Conservation (phyloP, 2,888 invertebrate genomes). For the Phymatocera aterrima region DNA sequence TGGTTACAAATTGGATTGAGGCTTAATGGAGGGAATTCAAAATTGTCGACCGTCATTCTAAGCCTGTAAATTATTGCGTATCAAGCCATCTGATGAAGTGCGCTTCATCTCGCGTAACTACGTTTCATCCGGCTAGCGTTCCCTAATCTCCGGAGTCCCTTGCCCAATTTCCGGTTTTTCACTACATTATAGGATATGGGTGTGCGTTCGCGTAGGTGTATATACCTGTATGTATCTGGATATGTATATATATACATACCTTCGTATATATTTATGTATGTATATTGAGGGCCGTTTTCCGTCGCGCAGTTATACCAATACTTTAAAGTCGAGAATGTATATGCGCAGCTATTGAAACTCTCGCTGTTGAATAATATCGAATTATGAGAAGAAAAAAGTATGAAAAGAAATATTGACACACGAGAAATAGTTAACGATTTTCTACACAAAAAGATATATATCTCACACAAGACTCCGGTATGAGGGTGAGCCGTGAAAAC, state of each 20-base stretch:
- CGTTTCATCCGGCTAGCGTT: constrained; percentile 35
- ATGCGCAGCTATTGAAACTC: background rate
- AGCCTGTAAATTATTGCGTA: constrained; percentile 11
- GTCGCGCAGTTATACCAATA: background rate
- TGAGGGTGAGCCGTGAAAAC: too few species aligned
- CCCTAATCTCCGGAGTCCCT: constrained; percentile 42
- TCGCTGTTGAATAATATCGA: too few species aligned
- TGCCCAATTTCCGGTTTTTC: constrained; percentile 44
- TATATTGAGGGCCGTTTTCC: background rate
- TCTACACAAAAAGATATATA: too few species aligned
- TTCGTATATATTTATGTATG: background rate
- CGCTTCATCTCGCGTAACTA: constrained; percentile 23
- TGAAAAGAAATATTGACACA: too few species aligned
- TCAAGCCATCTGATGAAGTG: constrained; percentile 9
- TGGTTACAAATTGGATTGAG: too few species aligned
- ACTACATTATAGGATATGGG: background rate
- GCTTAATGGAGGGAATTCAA: background rate
- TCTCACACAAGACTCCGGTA: too few species aligned
- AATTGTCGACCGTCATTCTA: background rate
- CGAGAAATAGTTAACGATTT: too few species aligned
- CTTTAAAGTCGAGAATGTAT: background rate
- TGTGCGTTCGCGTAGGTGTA: too few species aligned
- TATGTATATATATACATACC: too few species aligned
- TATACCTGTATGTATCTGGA: background rate
- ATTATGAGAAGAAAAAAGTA: too few species aligned